These are phyloP conservation scores for Halictus ligatus DNA, from an alignment of 2,888 invertebrate species.

Conservation along the genomic window DNA sequence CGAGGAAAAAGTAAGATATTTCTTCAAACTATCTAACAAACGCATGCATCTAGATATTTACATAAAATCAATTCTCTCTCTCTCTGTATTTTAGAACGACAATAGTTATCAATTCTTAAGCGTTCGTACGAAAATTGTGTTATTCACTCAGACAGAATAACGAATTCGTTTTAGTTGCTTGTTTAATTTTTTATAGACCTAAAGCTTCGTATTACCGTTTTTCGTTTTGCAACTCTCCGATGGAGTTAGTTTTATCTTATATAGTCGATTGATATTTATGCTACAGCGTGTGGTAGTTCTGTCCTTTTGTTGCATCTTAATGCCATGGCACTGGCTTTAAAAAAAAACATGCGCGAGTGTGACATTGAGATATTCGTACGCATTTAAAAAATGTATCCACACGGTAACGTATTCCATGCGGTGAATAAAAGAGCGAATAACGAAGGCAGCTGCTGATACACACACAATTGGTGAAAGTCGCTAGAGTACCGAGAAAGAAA, in stretches of 20 bases:
- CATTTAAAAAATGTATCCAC: slow-evolving; percentile 78
- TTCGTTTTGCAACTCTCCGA: slow-evolving; percentile 32
- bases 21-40: slow-evolving; percentile 27
- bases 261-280: slow-evolving; percentile 48
- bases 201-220: slow-evolving; percentile 41
- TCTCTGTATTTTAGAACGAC: slow-evolving; percentile 31
- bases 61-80: slow-evolving; percentile 30
- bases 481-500: slow-evolving; percentile 11
- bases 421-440: slow-evolving; percentile 34
- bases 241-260: slow-evolving; percentile 37
- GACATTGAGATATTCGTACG: slow-evolving; percentile 28
- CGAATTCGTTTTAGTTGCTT: slow-evolving; percentile 49
- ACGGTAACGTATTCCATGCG: slow-evolving; percentile 68
- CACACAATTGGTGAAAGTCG: slow-evolving; percentile 33
- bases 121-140: slow-evolving; percentile 27
- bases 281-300: slow-evolving; percentile 55
- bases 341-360: slow-evolving; percentile 23
- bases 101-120: slow-evolving; percentile 28
- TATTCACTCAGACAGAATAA: slow-evolving; percentile 37
- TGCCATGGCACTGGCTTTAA: slow-evolving; percentile 57
- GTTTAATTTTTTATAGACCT: slow-evolving; percentile 39
- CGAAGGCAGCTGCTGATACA: slow-evolving; percentile 43
- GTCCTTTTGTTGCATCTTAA: slow-evolving; percentile 52
- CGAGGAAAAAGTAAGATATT: slow-evolving; percentile 93
- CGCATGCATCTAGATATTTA: slow-evolving; percentile 47